Conservation (phyloP, 53 echinoderm and acorn worm genomes). For the Patiria pectinifera region DNA sequence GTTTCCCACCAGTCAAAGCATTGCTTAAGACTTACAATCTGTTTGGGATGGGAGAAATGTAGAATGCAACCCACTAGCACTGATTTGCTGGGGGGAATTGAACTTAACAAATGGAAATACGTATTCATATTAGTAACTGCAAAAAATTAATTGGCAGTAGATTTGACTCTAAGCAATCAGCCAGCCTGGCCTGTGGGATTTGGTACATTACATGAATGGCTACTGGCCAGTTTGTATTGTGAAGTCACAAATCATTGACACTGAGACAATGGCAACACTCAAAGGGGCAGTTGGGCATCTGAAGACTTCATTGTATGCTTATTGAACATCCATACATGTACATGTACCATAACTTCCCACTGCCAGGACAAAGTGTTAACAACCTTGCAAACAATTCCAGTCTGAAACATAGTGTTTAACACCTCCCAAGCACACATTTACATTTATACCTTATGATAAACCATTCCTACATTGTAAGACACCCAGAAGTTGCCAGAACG, state of each 20-base stretch:
- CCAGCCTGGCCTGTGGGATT: neutral
- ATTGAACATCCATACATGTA: neutral
- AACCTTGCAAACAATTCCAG: neutral
- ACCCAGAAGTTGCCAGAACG: neutral
- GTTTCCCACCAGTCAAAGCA: conserved; percentile 62
- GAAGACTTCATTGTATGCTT: no score
- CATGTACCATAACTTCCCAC: neutral
- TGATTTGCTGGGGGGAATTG: neutral
- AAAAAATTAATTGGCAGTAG: neutral
- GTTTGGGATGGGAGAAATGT: conserved; percentile 49
- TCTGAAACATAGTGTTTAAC: no score
- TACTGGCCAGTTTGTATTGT: neutral
- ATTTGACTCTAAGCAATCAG: neutral
- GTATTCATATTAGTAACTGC: neutral
- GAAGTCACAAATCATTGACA: no score
- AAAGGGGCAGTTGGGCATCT: neutral
- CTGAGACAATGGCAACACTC: neutral
- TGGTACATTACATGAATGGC: neutral
- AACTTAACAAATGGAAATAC: neutral
- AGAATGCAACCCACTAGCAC: neutral
- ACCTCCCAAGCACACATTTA: no score
- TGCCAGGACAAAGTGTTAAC: neutral
- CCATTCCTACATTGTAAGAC: no score
- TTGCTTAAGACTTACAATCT: conserved; percentile 52
- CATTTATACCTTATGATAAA: no score